Evolutionary conservation across 2,113 vertebrate species (phyloP).

Genomic region (Acrocephalus kingi): DNA sequence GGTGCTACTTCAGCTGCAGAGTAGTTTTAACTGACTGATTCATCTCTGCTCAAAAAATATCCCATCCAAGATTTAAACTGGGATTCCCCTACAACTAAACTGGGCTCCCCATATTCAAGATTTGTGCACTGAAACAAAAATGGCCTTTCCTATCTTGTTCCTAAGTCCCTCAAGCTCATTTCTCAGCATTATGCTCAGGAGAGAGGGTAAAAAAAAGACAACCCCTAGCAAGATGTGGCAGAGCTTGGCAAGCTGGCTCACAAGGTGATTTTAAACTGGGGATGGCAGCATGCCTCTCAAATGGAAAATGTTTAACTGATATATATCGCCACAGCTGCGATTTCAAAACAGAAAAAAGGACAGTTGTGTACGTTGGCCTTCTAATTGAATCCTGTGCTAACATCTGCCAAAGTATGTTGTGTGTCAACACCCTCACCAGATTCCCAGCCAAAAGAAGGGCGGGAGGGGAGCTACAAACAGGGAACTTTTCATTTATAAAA

Average conservation of each 20-base stretch:
- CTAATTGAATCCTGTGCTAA: slow-evolving; percentile 25
- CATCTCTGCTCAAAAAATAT: background rate
- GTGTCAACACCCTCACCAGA: slow-evolving; percentile 55
- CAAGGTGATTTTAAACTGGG: background rate
- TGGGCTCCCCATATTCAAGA: background rate
- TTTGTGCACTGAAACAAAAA: background rate
- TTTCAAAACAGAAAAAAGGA: slow-evolving; percentile 44
- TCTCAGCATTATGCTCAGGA: background rate
- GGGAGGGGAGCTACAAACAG: slow-evolving; percentile 24
- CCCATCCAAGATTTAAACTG: background rate
- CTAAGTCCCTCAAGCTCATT: background rate
- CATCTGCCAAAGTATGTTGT: slow-evolving; percentile 63
- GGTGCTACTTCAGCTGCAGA: background rate
- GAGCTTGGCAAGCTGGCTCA: background rate
- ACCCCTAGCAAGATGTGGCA: background rate
- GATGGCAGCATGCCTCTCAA: slow-evolving; percentile 11
- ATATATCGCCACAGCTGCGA: slow-evolving; percentile 41
- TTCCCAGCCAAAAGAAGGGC: slow-evolving; percentile 23
- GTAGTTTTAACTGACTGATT: background rate
- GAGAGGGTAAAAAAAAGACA: background rate
- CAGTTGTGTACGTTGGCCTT: slow-evolving; percentile 31
- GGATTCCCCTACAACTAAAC: background rate
- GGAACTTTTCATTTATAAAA: slow-evolving; percentile 48
- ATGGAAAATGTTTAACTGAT: slow-evolving; percentile 28
- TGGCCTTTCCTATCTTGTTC: background rate